Percentiles rank a stretch among this genome's conserved stretches.
These are phyloP conservation scores for Zelostemma sp. DNA, from an alignment of 1,140 invertebrate species.

Conservation along the genomic window DNA sequence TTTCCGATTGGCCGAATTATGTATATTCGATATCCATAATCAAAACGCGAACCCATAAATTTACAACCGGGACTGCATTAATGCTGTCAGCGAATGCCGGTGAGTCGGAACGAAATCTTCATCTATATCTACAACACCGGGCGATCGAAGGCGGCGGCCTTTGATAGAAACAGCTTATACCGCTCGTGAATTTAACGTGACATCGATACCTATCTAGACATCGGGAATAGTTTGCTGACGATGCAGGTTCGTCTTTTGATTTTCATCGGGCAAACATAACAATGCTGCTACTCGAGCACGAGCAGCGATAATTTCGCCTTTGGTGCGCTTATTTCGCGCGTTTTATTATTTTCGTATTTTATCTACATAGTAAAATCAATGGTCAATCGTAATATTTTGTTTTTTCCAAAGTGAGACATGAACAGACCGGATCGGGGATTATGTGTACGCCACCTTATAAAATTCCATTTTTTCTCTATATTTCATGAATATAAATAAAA, in stretches of 20 bases:
- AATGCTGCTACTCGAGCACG: no score
- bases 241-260: background rate
- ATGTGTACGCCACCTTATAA: no score
- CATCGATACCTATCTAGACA: conserved; percentile 9
- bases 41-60: background rate
- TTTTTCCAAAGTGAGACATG: no score
- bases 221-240: background rate
- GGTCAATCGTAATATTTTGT: no score
- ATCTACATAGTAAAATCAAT: no score
- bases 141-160: background rate
- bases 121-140: background rate
- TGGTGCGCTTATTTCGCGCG: no score
- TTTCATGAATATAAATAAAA: no score
- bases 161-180: background rate
- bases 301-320: no score
- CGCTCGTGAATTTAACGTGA: conserved; percentile 6
- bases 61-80: conserved; percentile 14
- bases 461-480: no score
- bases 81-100: background rate
- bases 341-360: no score
- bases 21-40: conserved; percentile 10
- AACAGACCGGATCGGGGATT: no score
- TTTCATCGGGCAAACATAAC: background rate
- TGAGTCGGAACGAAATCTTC: background rate
- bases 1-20: conserved; percentile 5